Evolutionary conservation across 2,797 vertebrate genomes (phyloP).

Genomic region (Lepus oiostolus): DNA sequence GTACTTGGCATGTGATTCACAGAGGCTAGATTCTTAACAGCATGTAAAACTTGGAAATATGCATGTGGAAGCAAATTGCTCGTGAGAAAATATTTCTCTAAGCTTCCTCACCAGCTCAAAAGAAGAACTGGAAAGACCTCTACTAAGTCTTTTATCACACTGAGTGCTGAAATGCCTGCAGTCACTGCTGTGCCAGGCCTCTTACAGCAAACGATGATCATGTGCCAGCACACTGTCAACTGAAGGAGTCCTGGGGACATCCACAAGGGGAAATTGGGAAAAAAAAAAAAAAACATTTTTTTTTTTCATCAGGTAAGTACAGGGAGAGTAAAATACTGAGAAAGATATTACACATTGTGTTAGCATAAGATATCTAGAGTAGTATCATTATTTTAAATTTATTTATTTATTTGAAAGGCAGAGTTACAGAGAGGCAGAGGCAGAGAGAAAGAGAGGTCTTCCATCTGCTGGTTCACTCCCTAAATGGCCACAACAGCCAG

Average conservation of each 20-base stretch:
- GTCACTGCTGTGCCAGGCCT: not conserved
- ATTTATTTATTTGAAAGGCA: too few relatives aligned
- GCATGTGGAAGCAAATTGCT: not conserved
- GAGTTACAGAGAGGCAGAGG: too few relatives aligned
- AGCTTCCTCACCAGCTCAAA: not conserved
- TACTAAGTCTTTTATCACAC: not conserved
- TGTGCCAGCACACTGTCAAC: not conserved
- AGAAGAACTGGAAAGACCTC: not conserved
- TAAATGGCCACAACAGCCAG: too few relatives aligned
- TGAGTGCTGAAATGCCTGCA: not conserved
- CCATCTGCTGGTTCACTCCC: too few relatives aligned
- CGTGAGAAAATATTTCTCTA: not conserved
- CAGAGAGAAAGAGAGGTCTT: too few relatives aligned
- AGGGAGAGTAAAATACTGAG: constrained; percentile 47
- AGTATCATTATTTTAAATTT: not conserved
- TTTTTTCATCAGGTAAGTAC: not conserved
- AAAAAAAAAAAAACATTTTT: not conserved
- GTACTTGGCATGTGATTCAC: not conserved
- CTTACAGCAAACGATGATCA: not conserved
- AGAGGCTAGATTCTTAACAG: not conserved
- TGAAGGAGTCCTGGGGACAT: not conserved
- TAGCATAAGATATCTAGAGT: not conserved
- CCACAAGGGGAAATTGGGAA: not conserved
- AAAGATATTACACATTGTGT: not conserved
- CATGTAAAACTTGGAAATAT: not conserved